Base-by-base conservation (phyloP, 2,113 vertebrate species). In the Chinchilla lanigera region DNA sequence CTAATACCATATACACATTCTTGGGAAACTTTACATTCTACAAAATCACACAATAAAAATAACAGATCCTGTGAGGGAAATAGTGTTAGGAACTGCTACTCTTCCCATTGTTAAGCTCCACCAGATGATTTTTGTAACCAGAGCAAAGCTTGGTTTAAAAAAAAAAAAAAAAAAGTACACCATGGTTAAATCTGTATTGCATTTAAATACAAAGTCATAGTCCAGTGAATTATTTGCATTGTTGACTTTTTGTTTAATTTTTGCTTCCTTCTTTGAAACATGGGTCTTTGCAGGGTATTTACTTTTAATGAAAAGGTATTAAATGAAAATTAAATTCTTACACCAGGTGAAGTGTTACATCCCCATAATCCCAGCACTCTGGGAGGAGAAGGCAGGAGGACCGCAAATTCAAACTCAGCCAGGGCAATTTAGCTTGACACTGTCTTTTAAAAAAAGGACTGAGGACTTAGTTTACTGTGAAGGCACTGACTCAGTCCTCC, bases 11-110 rank as follows among this genome's bases (percentile, higher is more conserved):
- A 52, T 33, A 4, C 78, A 35, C 69, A 73, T 90, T 96, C 30
- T 54, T 84, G 63, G 44, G 90, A 86, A 94, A 26, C 47, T 82
- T 94, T 65, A 17, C 41, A 63, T 94, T 89, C 35, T 85, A 52
- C n/a, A 71, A 61, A 92, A 38, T 65, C 35, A 71, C 33, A 44
- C 44, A n/a, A 7, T 60, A 58, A 56, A 93, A 87, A 69, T 90
- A 41, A 69, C 20, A 67, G 58, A 61, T 85, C 44, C 61, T 94
- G 14, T 9, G 2, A 65, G 28, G 77, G 26, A 33, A 75, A 84
- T 35, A 33, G 22, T 9, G 17, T 30, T 95, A 86, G 71, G 71
- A 26, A 44, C 22, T 75, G 38, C 41, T 11, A 44, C 38, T 75
- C 20, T 75, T 75, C 44, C 73, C 24, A 75, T 22, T 75, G 41